Conservation (phyloP, 2,113 vertebrate genomes). For the Heterocephalus glaber region DNA sequence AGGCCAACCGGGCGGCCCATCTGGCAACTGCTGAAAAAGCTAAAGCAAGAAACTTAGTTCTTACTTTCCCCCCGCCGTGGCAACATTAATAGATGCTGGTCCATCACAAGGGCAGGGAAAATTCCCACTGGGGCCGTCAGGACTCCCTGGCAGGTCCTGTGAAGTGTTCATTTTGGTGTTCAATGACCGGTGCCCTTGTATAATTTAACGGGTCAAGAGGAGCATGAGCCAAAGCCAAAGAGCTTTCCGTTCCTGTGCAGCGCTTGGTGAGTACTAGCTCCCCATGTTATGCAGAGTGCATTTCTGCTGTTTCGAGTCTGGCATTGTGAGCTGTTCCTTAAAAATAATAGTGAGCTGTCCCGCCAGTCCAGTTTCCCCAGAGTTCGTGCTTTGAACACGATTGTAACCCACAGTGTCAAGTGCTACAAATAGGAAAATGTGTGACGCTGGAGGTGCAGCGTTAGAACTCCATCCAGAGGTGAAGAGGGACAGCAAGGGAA, state of each 20-base stretch:
- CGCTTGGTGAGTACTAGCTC: neutral
- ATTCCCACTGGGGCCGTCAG: constrained; percentile 45
- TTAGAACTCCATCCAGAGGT: too few species aligned
- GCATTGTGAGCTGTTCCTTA: neutral
- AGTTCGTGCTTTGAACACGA: neutral
- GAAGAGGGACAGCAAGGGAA: too few species aligned
- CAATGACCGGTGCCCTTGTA: constrained; percentile 18
- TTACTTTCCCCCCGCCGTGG: neutral
- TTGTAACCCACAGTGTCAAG: neutral
- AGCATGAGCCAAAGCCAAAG: neutral
- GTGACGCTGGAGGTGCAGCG: too few species aligned
- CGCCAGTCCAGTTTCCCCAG: neutral
- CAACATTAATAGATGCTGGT: neutral
- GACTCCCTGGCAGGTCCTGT: constrained; percentile 37
- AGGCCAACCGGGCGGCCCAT: neutral
- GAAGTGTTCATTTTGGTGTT: constrained; percentile 68
- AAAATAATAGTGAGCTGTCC: neutral
- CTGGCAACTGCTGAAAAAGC: neutral
- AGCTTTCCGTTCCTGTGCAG: neutral
- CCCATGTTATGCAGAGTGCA: neutral
- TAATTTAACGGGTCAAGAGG: constrained; percentile 64
- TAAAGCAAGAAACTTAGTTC: constrained; percentile 7
- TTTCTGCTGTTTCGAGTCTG: neutral
- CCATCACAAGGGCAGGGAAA: constrained; percentile 35
- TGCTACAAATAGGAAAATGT: neutral